phyloP scores from a whole-genome alignment of 2,888 invertebrate genomes.

The Meteorus colon region DNA sequence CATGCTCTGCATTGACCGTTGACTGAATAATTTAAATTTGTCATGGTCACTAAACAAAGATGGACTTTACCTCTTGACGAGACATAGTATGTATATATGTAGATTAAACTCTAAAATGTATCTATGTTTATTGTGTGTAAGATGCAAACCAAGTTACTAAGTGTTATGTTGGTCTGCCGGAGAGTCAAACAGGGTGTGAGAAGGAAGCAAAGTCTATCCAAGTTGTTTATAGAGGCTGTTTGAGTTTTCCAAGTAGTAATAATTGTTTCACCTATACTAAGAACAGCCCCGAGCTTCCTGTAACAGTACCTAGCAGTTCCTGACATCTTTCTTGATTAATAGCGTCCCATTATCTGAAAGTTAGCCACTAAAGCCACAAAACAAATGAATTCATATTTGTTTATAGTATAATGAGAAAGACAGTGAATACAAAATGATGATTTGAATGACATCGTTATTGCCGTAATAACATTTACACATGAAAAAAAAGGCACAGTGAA shows the following conservation, averaged over 20 bases:
- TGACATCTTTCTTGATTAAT: conserved; percentile 26
- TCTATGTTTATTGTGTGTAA: conserved; percentile 46
- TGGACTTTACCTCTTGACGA: conserved; percentile 36
- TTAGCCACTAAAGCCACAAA: background rate
- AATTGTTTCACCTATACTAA: conserved; percentile 56
- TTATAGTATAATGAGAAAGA: too few relatives aligned
- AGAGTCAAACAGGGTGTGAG: background rate
- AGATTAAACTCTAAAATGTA: conserved; percentile 19
- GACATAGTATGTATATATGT: background rate
- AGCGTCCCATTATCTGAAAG: background rate
- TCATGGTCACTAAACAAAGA: conserved; percentile 3
- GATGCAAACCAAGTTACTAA: conserved; percentile 34
- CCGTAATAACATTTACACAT: too few relatives aligned
- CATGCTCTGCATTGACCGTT: background rate
- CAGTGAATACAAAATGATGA: too few relatives aligned
- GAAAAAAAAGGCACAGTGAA: too few relatives aligned
- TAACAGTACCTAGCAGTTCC: conserved; percentile 23
- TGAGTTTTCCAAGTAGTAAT: conserved; percentile 62
- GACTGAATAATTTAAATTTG: background rate
- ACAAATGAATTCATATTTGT: background rate
- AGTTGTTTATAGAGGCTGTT: conserved; percentile 48
- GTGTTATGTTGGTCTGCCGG: conserved; percentile 39
- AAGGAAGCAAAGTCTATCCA: background rate
- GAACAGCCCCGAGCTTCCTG: conserved; percentile 19
- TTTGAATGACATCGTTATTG: too few relatives aligned